Percentiles rank a stretch among this genome's conserved stretches.
These are phyloP conservation scores for Eutrigla gurnardus DNA, from an alignment of 2,797 vertebrate species.

Conservation along the genomic window DNA sequence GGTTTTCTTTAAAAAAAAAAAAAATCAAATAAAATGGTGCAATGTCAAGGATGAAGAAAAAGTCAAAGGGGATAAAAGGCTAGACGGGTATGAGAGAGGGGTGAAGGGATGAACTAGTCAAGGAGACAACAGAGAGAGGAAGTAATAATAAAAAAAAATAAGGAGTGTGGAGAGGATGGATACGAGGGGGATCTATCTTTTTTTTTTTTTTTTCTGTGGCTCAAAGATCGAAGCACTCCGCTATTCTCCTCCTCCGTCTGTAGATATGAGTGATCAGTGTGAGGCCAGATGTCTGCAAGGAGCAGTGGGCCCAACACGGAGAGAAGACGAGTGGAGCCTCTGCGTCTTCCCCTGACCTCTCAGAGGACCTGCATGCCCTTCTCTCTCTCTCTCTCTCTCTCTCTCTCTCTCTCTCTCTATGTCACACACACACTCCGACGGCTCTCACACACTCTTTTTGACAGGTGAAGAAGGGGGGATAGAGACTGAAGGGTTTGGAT, in stretches of 20 bases:
- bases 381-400: conserved; percentile 11
- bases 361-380: conserved; percentile 70
- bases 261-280: conserved; percentile 79
- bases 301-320: conserved; percentile 66
- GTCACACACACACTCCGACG: conserved; percentile 15
- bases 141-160: not conserved
- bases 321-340: conserved; percentile 73
- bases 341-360: conserved; percentile 82
- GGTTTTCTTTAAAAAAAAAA: conserved; percentile 28
- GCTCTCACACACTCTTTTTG: conserved; percentile 67
- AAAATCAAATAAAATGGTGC: conserved; percentile 30
- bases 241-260: conserved; percentile 66
- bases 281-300: conserved; percentile 81
- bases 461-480: conserved; percentile 81
- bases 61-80: conserved; percentile 43
- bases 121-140: conserved; percentile 27
- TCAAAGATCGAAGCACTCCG: conserved; percentile 55
- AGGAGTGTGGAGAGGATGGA: conserved; percentile 50
- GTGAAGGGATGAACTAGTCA: conserved; percentile 8
- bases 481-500: conserved; percentile 74
- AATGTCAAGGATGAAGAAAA: conserved; percentile 48
- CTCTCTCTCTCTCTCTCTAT: conserved; percentile 13
- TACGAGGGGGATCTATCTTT: conserved; percentile 44
- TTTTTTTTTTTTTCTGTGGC: conserved; percentile 47
- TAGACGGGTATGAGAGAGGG: conserved; percentile 9